Evolutionary conservation across 2,797 vertebrate species (phyloP).

Genomic region (Sarcophilus harrisii): DNA sequence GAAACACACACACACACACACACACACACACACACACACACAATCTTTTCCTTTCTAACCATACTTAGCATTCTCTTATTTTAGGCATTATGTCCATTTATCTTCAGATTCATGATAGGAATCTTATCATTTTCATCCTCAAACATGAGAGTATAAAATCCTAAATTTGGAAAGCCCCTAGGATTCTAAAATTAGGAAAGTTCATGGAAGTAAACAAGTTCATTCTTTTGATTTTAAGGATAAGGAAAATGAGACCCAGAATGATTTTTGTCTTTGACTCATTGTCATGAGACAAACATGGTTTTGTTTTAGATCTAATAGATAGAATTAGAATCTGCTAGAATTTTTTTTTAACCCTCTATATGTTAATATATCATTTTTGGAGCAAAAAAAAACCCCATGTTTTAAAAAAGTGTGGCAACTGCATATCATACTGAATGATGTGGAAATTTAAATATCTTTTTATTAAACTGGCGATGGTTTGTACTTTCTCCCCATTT

Average conservation of each 20-base stretch:
- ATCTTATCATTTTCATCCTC: conserved; percentile 21
- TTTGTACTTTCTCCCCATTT: neutral
- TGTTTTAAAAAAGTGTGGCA: conserved; percentile 19
- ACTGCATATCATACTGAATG: neutral
- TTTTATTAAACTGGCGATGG: neutral
- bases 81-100: conserved; percentile 24
- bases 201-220: neutral
- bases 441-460: conserved; percentile 17
- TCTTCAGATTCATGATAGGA: neutral
- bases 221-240: neutral
- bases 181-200: neutral
- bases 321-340: neutral
- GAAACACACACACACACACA: neutral
- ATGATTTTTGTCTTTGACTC: neutral
- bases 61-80: neutral
- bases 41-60: neutral
- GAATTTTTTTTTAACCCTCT: conserved; percentile 10
- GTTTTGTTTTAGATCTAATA: conserved; percentile 4
- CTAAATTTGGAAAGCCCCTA: neutral
- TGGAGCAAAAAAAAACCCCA: conserved; percentile 13
- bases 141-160: neutral
- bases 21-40: too few relatives aligned
- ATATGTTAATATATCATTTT: conserved; percentile 12
- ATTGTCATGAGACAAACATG: neutral
- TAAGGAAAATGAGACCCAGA: neutral